Percentiles rank a stretch among this genome's conserved stretches.
phyloP scores from a whole-genome alignment of 1,140 invertebrate genomes.

The Homarus americanus region DNA sequence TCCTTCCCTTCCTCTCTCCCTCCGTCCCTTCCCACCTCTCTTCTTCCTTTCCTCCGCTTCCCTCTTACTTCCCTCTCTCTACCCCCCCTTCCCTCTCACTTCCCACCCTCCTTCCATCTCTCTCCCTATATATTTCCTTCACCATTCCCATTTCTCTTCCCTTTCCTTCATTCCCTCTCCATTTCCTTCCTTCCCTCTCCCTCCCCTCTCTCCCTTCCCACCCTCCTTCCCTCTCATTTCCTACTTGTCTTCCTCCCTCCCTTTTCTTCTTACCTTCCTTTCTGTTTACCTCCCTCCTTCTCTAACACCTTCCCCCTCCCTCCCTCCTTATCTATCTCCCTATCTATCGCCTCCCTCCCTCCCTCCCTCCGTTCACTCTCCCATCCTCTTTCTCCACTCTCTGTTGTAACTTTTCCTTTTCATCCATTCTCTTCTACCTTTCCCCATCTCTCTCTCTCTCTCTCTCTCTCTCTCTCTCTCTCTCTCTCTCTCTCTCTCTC shows the following conservation, averaged over 20 bases:
- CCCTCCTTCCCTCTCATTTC: background rate
- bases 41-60: background rate
- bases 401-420: too few relatives aligned
- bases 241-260: background rate
- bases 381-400: too few relatives aligned
- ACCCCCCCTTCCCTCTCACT: background rate
- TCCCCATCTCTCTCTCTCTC: too few relatives aligned
- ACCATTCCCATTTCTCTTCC: background rate
- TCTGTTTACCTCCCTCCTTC: too few relatives aligned
- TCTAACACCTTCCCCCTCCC: too few relatives aligned
- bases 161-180: background rate
- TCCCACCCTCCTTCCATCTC: background rate
- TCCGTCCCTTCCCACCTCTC: background rate
- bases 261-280: background rate
- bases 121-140: background rate
- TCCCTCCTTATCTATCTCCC: too few relatives aligned
- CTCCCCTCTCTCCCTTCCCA: background rate
- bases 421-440: too few relatives aligned
- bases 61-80: background rate
- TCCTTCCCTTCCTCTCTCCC: constrained; percentile 1
- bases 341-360: too few relatives aligned
- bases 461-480: too few relatives aligned
- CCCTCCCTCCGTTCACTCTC: too few relatives aligned
- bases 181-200: too few relatives aligned
- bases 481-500: too few relatives aligned